A percentile compares a stretch with the other conserved stretches of the same genome.
Evolutionary conservation across 1,140 invertebrate genomes (phyloP).

Genomic region (Drosophila sucinea): DNA sequence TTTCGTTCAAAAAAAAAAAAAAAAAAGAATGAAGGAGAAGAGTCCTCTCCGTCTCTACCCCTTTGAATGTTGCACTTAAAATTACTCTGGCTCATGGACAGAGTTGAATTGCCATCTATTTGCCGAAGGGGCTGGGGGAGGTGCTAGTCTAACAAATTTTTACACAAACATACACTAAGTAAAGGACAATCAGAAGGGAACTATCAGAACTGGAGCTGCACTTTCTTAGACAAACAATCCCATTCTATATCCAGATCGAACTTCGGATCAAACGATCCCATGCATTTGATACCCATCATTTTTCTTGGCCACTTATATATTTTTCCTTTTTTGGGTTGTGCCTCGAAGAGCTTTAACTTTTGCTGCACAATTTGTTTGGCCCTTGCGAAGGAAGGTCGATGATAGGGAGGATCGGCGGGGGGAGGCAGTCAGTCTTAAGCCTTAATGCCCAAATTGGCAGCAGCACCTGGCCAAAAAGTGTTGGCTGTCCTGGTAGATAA

Average conservation of each 20-base stretch:
- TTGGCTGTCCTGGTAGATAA: constrained; percentile 68
- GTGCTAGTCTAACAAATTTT: not conserved
- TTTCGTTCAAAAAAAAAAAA: constrained; percentile 37
- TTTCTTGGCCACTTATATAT: constrained; percentile 1
- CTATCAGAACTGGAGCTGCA: not conserved
- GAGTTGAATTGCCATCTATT: not conserved
- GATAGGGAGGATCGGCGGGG: too few relatives aligned
- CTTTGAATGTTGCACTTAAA: not conserved
- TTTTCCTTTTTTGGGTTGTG: not conserved
- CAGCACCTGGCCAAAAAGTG: constrained; percentile 72
- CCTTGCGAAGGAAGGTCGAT: constrained; percentile 19
- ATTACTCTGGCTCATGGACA: not conserved
- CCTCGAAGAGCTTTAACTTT: constrained; percentile 5
- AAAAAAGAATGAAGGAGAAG: constrained; percentile 11
- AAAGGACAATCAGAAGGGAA: not conserved
- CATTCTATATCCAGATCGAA: not conserved
- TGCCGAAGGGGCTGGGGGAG: not conserved
- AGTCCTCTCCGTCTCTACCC: not conserved
- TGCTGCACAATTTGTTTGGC: constrained; percentile 59
- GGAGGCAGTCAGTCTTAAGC: constrained; percentile 62
- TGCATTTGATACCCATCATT: not conserved
- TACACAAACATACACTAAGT: not conserved
- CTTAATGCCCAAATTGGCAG: constrained; percentile 76
- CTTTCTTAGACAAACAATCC: not conserved
- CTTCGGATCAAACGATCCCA: too few relatives aligned